These are phyloP conservation scores for Glandiceps talaboti DNA, from an alignment of 53 echinoderm and acorn worm species.

Conservation along the genomic window DNA sequence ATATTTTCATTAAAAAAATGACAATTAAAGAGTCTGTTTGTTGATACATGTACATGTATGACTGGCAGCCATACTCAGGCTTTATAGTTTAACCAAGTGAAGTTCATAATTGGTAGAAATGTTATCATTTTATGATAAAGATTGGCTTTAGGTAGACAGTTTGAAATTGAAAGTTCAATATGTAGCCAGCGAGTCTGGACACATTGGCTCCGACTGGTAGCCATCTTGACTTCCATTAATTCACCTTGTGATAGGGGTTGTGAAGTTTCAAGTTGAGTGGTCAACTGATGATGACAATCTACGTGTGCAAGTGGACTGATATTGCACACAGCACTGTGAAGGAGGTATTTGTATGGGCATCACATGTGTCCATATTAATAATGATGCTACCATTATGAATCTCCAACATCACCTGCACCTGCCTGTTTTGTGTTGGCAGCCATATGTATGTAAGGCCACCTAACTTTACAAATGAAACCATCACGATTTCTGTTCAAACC, in stretches of 20 bases:
- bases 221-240: background rate
- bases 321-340: background rate
- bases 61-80: too few relatives aligned
- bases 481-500: too few relatives aligned
- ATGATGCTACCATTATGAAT: background rate
- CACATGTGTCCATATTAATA: background rate
- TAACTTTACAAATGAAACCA: too few relatives aligned
- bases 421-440: background rate
- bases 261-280: background rate
- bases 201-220: background rate
- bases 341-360: background rate
- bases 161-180: background rate
- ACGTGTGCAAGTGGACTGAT: background rate
- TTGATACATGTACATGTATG: too few relatives aligned
- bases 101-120: too few relatives aligned
- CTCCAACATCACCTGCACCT: background rate
- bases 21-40: too few relatives aligned
- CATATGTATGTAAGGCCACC: too few relatives aligned
- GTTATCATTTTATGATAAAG: too few relatives aligned
- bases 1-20: too few relatives aligned
- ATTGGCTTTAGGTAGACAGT: background rate
- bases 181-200: background rate
- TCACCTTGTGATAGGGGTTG: background rate
- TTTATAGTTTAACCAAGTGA: too few relatives aligned
- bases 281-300: background rate